These are phyloP conservation scores for Heliconius erato DNA, from an alignment of 2,888 invertebrate genomes.

Conservation along the genomic window DNA sequence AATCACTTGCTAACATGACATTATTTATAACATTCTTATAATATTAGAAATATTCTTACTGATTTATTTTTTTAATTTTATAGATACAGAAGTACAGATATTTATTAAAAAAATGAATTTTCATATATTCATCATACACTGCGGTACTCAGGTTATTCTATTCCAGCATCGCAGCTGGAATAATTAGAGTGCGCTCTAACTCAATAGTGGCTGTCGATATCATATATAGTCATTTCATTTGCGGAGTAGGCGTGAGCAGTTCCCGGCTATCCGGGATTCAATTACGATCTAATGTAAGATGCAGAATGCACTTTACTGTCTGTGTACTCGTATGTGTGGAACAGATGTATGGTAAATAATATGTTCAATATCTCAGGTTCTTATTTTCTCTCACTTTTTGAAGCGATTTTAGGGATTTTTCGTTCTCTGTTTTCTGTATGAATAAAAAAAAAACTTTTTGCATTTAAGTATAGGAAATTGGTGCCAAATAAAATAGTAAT, in stretches of 20 bases:
- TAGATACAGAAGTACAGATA: too few species aligned
- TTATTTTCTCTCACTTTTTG: background rate
- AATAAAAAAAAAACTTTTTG: background rate
- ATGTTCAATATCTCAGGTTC: background rate
- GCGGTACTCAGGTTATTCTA: background rate
- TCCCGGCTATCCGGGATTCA: slow-evolving; percentile 35
- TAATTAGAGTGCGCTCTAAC: slow-evolving; percentile 27
- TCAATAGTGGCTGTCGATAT: slow-evolving; percentile 37
- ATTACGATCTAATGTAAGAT: slow-evolving; percentile 37
- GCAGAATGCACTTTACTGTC: slow-evolving; percentile 19
- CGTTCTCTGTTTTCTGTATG: too few species aligned
- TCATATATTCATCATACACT: background rate
- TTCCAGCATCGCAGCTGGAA: background rate
- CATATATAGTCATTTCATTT: slow-evolving; percentile 36
- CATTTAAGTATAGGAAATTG: too few species aligned
- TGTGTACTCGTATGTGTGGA: background rate
- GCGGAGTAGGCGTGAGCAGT: slow-evolving; percentile 29
- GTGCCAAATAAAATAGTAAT: too few species aligned
- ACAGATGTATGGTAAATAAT: background rate
- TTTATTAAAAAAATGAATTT: background rate
- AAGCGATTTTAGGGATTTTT: too few species aligned
- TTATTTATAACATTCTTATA: too few species aligned
- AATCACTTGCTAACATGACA: too few species aligned
- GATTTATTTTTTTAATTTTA: too few species aligned
- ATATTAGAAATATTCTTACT: too few species aligned